phyloP scores from a whole-genome alignment of 2,797 vertebrate species.

The Syngnathus rostellatus region DNA sequence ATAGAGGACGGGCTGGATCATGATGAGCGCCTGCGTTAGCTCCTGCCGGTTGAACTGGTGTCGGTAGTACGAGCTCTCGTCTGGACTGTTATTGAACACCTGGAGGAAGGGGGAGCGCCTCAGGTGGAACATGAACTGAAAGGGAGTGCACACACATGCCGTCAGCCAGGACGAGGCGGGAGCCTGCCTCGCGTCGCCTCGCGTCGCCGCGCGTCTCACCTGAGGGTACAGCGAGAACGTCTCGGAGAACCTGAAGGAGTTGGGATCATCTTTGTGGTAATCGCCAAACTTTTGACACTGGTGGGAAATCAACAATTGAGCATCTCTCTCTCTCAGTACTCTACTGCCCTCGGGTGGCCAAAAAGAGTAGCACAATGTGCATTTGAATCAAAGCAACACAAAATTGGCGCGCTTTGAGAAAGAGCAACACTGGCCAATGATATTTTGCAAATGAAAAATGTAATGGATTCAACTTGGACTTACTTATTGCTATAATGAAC shows the following conservation, averaged over 20 bases:
- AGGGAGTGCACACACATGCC: background rate
- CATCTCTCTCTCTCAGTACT: no score
- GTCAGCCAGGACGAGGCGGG: background rate
- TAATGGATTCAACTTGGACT: no score
- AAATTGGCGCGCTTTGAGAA: no score
- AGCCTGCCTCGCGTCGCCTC: background rate
- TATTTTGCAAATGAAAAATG: no score
- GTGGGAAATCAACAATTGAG: background rate
- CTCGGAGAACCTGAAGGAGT: conserved; percentile 96
- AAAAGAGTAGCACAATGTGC: background rate
- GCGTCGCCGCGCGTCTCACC: conserved; percentile 54
- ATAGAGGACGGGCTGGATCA: conserved; percentile 94
- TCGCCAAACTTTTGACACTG: conserved; percentile 99
- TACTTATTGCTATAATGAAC: no score
- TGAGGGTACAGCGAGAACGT: conserved; percentile 96
- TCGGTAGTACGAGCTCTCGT: conserved; percentile 93
- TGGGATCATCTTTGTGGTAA: conserved; percentile 95
- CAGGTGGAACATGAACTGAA: conserved; percentile 97
- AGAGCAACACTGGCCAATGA: no score
- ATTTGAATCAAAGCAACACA: no score
- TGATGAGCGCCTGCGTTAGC: conserved; percentile 93
- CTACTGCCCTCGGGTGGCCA: background rate
- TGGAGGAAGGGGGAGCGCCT: conserved; percentile 95
- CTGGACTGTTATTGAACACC: conserved; percentile 98
- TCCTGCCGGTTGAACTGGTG: conserved; percentile 96